Evolutionary conservation across 1,140 invertebrate genomes (phyloP).

Genomic region (Hyles vespertilio): DNA sequence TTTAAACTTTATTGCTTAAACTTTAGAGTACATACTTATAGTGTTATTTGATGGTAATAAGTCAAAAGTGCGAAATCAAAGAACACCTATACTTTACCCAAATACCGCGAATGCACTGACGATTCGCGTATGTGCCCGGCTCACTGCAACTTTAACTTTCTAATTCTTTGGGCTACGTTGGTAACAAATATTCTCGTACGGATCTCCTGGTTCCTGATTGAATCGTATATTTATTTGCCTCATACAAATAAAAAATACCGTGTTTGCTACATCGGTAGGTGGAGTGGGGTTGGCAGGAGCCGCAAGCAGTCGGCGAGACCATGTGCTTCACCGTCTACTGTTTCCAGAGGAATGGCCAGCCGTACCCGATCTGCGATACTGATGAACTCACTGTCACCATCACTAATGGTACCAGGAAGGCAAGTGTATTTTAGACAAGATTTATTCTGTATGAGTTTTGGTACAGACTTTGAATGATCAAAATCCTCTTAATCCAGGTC

Average conservation of each 20-base stretch:
- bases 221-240: no score
- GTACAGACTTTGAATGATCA: background rate
- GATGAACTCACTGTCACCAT: constrained; percentile 92
- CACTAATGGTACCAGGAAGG: constrained; percentile 87
- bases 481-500: no score
- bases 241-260: no score
- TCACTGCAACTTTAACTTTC: background rate
- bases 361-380: constrained; percentile 94
- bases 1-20: background rate
- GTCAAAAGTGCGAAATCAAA: no score
- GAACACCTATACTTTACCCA: no score
- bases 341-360: constrained; percentile 93
- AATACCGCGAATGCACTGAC: background rate
- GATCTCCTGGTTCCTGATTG: no score
- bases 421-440: constrained; percentile 41
- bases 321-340: constrained; percentile 94
- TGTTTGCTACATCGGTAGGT: constrained; percentile 43
- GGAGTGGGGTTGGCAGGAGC: constrained; percentile 90
- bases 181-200: no score
- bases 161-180: no score
- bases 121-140: background rate
- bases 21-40: no score
- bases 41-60: no score
- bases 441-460: background rate
- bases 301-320: constrained; percentile 90